These are phyloP conservation scores for Plumapathes pennacea DNA, from an alignment of 92 coral and sea anemone genomes.

Conservation along the genomic window DNA sequence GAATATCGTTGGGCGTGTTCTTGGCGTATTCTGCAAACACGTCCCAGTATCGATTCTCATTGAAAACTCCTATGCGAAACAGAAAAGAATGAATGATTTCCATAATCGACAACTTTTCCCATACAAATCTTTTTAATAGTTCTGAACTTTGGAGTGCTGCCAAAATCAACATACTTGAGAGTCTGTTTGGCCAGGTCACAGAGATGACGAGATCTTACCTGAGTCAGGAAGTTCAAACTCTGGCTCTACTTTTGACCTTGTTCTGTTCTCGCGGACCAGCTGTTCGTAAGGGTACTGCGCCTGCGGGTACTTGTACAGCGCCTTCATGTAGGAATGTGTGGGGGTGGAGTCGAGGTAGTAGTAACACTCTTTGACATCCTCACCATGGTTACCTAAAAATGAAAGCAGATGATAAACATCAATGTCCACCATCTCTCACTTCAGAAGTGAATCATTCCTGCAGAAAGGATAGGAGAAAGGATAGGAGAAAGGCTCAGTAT, in stretches of 20 bases:
- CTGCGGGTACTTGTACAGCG: slow-evolving; percentile 95
- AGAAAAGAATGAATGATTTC: neutral
- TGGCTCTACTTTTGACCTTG: slow-evolving; percentile 62
- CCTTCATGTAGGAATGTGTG: slow-evolving; percentile 99
- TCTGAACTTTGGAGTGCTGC: too few relatives aligned
- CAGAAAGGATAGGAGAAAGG: too few relatives aligned
- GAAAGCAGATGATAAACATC: too few relatives aligned
- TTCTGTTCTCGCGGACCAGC: slow-evolving; percentile 73
- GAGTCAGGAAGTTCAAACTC: slow-evolving; percentile 92
- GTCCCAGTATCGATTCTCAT: slow-evolving; percentile 92
- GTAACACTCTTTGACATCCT: slow-evolving; percentile 98
- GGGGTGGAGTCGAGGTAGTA: slow-evolving; percentile 96
- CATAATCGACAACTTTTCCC: too few relatives aligned
- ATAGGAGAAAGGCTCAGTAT: too few relatives aligned
- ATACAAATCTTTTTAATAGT: too few relatives aligned
- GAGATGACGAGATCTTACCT: slow-evolving; percentile 35
- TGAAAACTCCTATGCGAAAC: slow-evolving; percentile 62
- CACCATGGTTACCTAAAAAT: slow-evolving; percentile 99
- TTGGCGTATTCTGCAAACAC: slow-evolving; percentile 93
- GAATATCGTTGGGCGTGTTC: slow-evolving; percentile 83
- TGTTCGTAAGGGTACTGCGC: slow-evolving; percentile 77
- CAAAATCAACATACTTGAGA: neutral
- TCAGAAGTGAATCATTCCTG: too few relatives aligned
- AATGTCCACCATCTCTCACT: too few relatives aligned
- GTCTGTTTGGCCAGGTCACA: neutral